Conservation (phyloP, 2,113 vertebrate species). For the Numida meleagris region DNA sequence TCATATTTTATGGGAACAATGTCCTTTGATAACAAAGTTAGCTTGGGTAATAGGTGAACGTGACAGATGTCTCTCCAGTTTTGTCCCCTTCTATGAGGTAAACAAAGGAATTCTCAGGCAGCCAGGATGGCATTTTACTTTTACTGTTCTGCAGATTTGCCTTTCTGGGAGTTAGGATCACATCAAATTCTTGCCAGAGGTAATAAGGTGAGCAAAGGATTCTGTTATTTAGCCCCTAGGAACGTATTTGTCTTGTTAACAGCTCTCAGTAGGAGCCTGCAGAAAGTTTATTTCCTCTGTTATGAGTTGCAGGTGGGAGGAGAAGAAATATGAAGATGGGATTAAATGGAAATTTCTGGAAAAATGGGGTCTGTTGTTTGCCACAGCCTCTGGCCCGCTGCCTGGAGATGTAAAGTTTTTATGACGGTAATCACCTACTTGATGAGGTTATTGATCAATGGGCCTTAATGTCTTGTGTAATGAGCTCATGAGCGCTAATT, state of each 20-base stretch:
- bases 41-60: neutral
- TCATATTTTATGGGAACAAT: neutral
- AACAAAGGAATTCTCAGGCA: neutral
- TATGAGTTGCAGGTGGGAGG: constrained; percentile 73
- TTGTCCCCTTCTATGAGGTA: neutral
- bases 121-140: neutral
- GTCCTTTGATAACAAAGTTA: neutral
- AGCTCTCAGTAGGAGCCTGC: neutral
- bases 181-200: neutral
- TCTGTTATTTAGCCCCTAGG: neutral
- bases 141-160: neutral
- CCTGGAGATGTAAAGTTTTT: constrained; percentile 72
- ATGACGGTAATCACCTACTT: constrained; percentile 64
- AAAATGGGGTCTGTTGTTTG: constrained; percentile 75
- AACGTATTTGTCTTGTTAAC: neutral
- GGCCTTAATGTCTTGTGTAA: neutral
- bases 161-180: neutral
- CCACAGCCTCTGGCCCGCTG: constrained; percentile 72
- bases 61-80: neutral
- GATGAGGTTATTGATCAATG: neutral
- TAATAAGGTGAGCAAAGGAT: neutral
- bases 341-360: constrained; percentile 83
- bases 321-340: constrained; percentile 79
- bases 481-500: neutral
- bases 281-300: neutral